Conservation (phyloP, 2,113 vertebrate genomes). For the Amia ocellicauda region DNA sequence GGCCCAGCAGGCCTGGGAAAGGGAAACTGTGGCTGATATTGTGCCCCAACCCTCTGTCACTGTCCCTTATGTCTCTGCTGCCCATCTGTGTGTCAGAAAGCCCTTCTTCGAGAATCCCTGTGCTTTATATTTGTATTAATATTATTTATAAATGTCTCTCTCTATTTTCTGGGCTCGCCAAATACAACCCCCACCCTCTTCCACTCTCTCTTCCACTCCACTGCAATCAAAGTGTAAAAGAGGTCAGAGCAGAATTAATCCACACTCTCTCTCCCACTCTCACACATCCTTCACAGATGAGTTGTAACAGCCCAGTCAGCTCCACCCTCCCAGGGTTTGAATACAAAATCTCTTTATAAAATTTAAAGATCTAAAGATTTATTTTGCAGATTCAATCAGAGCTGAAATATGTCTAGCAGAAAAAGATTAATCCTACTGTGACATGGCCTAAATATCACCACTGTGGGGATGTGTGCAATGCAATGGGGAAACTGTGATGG, state of each 20-base stretch:
- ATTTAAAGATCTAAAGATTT: background rate
- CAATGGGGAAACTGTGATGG: background rate
- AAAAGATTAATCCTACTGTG: background rate
- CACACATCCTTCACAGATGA: slow-evolving; percentile 27
- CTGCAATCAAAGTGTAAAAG: background rate
- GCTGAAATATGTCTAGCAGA: background rate
- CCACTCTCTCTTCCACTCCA: background rate
- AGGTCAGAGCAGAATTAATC: background rate
- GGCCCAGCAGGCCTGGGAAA: slow-evolving; percentile 25
- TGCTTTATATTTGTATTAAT: too few species aligned
- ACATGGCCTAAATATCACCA: background rate
- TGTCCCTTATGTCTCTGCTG: too few species aligned
- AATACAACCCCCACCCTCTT: background rate
- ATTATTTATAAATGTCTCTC: too few species aligned
- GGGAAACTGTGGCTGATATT: too few species aligned
- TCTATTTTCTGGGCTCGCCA: background rate
- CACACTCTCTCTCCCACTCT: slow-evolving; percentile 3
- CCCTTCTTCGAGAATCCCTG: too few species aligned
- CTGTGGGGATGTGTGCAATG: background rate
- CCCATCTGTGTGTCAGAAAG: too few species aligned
- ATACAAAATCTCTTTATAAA: slow-evolving; percentile 11
- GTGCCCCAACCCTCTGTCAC: too few species aligned
- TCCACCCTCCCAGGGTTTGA: slow-evolving; percentile 31
- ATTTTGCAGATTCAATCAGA: slow-evolving; percentile 2
- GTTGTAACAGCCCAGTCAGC: background rate